These are phyloP conservation scores for Sebastes trivittatus DNA, from an alignment of 2,797 vertebrate species.

Conservation along the genomic window DNA sequence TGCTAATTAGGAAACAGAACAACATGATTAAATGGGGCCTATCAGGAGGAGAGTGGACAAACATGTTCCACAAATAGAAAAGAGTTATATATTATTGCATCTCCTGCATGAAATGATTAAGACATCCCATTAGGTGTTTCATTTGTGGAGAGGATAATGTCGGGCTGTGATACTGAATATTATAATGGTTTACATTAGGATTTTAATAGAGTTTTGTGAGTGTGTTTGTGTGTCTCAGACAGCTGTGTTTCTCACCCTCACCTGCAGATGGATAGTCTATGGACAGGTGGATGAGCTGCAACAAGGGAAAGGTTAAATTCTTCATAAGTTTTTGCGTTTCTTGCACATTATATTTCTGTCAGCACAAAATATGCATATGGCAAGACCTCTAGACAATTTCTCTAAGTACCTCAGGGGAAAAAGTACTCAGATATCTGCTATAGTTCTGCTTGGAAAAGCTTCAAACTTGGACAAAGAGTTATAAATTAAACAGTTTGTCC, in stretches of 20 bases:
- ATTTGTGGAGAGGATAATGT: constrained; percentile 56
- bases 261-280: constrained; percentile 35
- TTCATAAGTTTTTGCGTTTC: constrained; percentile 12
- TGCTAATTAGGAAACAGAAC: constrained; percentile 87
- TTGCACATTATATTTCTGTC: constrained; percentile 35
- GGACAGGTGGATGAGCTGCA: constrained; percentile 16
- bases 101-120: constrained; percentile 70
- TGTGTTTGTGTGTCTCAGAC: constrained; percentile 21
- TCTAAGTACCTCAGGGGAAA: constrained; percentile 33
- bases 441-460: constrained; percentile 1
- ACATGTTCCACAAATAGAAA: constrained; percentile 76
- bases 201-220: constrained; percentile 36
- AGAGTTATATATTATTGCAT: constrained; percentile 68
- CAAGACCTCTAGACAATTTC: constrained; percentile 36
- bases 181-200: constrained; percentile 41
- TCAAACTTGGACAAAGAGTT: constrained; percentile 8
- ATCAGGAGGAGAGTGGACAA: constrained; percentile 78
- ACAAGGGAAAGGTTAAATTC: constrained; percentile 18
- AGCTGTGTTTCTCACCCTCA: constrained; percentile 52
- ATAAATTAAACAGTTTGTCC: background rate
- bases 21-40: constrained; percentile 82
- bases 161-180: constrained; percentile 49
- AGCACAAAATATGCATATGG: constrained; percentile 47
- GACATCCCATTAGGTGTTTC: constrained; percentile 65
- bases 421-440: constrained; percentile 3